Base-by-base conservation (phyloP, 2,113 vertebrate genomes). In the Cyphomyrus plagiostoma region DNA sequence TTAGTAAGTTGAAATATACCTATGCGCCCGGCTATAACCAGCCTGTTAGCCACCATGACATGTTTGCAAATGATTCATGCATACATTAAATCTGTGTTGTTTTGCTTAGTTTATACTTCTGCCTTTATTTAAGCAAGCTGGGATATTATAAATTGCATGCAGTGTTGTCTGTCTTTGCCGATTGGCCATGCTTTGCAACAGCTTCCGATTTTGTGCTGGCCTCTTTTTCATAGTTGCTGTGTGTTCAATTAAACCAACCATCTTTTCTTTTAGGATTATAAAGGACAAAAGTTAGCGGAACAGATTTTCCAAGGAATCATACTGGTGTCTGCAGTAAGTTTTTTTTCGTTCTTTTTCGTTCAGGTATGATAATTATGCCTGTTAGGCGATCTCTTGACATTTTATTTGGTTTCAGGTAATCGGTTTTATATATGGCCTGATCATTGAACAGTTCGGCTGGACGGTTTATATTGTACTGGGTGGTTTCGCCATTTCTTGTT, bases 291-390 rank as follows among this genome's bases (percentile, higher is more conserved):
- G 90, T 91, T 99, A 92, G 98, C 98, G 11, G 98, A 99, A 93
- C 98, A 98, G 95, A 99, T 99, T 93, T 99, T 99, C 94, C 98
- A 99, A 93, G 98, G 98, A 70, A 97, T 99, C 91, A 99, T 99
- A 91, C 96, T 99, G 56, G 96, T 98, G 90, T 99, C 98, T 92
- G 98, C 98, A 90, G 98, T 99, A 96, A 97, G 93, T 48, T 95
- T 94, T 95, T 94, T 30, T 6, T 17, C 0, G 21, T 50, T 46
- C 6, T 39, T 46, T 8, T 4, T 9, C 45, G 50, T n/a, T 30
- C 0, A 45, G 23, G 39, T 26, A 17, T 50, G 23, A 13, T 15
- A 53, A 58, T 17, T 11, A 3, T 6, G 30, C 48, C 2, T 84
- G n/a, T 8, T 6, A 26, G 45, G 1, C 35, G 3, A 19, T 80